Conservation (phyloP, 2,113 vertebrate genomes). For the Fulmarus glacialis region DNA sequence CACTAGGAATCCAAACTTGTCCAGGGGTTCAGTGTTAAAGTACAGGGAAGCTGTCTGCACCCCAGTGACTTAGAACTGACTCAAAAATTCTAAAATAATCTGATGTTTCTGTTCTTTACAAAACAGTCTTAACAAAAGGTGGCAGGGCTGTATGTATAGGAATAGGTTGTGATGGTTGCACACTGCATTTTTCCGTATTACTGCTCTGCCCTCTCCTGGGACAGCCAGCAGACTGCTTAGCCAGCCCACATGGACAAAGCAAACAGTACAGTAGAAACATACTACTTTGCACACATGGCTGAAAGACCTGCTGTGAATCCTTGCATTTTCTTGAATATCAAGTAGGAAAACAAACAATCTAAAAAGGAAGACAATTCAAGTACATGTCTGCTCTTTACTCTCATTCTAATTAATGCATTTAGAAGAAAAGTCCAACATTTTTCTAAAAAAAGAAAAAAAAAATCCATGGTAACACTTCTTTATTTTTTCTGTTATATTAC, state of each 20-base stretch:
- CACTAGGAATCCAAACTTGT: not conserved
- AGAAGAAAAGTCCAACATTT: not conserved
- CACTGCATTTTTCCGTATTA: not conserved
- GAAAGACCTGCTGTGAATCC: fast-evolving
- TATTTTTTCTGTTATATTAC: not conserved
- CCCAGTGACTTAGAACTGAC: not conserved
- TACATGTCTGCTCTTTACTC: not conserved
- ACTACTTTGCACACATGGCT: not conserved
- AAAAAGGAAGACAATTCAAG: not conserved
- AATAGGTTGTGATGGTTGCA: not conserved
- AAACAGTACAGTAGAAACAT: fast-evolving
- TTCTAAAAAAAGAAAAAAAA: not conserved
- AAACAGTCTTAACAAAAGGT: fast-evolving
- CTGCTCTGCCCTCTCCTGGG: slow-evolving; percentile 67
- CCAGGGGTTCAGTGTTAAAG: not conserved
- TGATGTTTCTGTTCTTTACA: not conserved
- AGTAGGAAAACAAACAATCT: not conserved
- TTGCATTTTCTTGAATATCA: no score
- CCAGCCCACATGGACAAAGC: no score
- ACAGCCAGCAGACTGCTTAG: fast-evolving
- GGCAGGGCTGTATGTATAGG: fast-evolving
- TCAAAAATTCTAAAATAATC: not conserved
- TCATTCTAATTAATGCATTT: not conserved
- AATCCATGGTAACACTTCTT: not conserved
- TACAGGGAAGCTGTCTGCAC: not conserved